These are phyloP conservation scores for Mimachlamys varia DNA, from an alignment of 2,888 invertebrate species.

Conservation along the genomic window DNA sequence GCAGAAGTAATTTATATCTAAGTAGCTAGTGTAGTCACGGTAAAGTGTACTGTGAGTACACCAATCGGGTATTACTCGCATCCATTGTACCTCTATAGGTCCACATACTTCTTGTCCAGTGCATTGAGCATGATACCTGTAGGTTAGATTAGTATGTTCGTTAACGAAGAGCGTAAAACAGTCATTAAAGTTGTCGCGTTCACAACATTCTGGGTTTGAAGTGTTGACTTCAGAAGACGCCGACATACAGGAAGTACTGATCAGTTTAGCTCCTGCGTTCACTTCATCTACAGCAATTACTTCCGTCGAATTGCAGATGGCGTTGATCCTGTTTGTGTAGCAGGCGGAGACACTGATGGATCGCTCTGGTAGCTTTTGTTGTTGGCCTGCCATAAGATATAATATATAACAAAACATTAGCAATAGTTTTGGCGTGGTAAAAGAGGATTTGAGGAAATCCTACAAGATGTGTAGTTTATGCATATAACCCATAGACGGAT, in stretches of 20 bases:
- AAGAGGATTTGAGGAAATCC: too few species aligned
- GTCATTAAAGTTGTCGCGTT: neutral
- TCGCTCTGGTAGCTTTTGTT: neutral
- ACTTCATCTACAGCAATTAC: neutral
- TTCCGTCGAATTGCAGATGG: neutral
- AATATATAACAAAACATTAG: too few species aligned
- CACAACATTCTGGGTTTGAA: neutral
- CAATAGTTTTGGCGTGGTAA: too few species aligned
- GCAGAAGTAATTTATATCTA: neutral
- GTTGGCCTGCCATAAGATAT: neutral
- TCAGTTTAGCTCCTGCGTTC: neutral
- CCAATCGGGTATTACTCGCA: neutral
- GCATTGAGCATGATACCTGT: neutral
- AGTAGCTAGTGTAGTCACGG: neutral
- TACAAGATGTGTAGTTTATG: too few species aligned
- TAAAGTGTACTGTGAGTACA: neutral
- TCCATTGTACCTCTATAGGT: neutral
- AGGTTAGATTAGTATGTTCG: neutral
- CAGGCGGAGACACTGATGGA: neutral
- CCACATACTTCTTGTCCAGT: neutral
- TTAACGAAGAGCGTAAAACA: neutral
- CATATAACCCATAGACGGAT: too few species aligned
- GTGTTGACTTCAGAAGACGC: neutral
- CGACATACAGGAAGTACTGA: neutral
- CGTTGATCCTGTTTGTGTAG: neutral